Conservation (phyloP, 2,113 vertebrate genomes). For the Elaphurus davidianus region DNA sequence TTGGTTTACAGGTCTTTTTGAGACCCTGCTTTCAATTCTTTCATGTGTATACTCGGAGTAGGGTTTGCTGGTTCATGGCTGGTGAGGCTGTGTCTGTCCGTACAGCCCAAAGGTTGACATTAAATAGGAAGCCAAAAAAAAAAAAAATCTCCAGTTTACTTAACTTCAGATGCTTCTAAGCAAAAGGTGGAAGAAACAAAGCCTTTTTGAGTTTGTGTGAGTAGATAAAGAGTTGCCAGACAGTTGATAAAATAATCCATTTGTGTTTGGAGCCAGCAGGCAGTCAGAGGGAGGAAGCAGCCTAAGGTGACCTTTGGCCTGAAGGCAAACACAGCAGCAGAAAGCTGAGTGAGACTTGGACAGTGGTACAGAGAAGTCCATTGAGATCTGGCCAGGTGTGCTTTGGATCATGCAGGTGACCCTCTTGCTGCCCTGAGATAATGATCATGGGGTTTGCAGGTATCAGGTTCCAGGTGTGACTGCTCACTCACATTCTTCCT, state of each 20-base stretch:
- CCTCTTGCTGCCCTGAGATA: not conserved
- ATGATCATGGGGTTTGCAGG: not conserved
- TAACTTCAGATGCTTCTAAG: not conserved
- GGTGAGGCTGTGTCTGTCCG: not conserved
- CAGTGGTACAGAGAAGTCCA: not conserved
- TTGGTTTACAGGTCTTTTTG: not conserved
- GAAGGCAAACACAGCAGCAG: not conserved
- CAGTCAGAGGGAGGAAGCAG: not conserved
- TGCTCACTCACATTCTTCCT: not conserved
- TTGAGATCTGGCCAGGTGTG: not conserved
- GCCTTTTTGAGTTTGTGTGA: not conserved
- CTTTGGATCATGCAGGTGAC: not conserved
- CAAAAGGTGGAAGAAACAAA: not conserved
- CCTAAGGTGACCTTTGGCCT: conserved; percentile 32
- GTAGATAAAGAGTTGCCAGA: not conserved
- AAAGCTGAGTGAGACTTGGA: not conserved
- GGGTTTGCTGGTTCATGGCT: not conserved
- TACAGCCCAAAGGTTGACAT: not conserved
- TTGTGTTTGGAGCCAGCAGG: conserved; percentile 12
- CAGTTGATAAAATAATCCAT: conserved; percentile 20
- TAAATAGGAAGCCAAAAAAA: not conserved
- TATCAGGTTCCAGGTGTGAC: not conserved
- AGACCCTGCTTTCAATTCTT: not conserved
- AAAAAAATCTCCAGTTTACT: not conserved
- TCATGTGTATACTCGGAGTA: not conserved